Evolutionary conservation across 2,888 invertebrate species (phyloP), one percentile per base, ranked within the genome.

Genomic region (Aromia moschata): DNA sequence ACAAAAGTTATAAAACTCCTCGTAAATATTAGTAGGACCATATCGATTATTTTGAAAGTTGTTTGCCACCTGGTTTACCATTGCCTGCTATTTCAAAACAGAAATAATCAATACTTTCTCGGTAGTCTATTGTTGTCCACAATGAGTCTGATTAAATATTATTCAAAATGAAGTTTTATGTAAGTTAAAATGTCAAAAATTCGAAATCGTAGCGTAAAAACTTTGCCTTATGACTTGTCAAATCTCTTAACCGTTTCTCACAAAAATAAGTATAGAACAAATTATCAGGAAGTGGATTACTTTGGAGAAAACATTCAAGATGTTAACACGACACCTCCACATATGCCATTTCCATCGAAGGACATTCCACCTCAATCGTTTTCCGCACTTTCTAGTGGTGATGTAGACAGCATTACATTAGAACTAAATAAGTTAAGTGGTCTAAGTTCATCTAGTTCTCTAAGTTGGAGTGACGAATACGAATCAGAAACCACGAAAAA

Each of bases 401-500:
- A 58, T 17, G 36, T 53, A 18, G 58, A 58, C 11, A 58, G 58
- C 16, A 49, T 59, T 15, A 55, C 54, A 16, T 36, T 59, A 44
- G 55, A 59, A 40, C 12, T 59, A 31, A 55, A 58, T 41, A 63
- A 60, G 51, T 30, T 67, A 36, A 64, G 69, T 58, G 65, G 61
- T 1, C 41, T 65, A 54, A 78, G 77, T 68, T 77, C 78, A 18
- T 77, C 76, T 2, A 80, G 80, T 71, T 80, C 80, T 2, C 65
- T 79, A 80, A 80, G 82, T 82, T 67, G 86, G 85, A 62, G 84
- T 81, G 72, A 84, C 80, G 68, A 80, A 82, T 67, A 82, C 69
- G 86, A 86, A 56, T 81, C 80, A 3, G 85, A 85, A 65, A 83
- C 83, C 0, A 81, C 85, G 0, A 83, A 80, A 69, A 78, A 73